These are phyloP conservation scores for Cryptocephalus moraei DNA, from an alignment of 2,888 invertebrate genomes.

Conservation along the genomic window DNA sequence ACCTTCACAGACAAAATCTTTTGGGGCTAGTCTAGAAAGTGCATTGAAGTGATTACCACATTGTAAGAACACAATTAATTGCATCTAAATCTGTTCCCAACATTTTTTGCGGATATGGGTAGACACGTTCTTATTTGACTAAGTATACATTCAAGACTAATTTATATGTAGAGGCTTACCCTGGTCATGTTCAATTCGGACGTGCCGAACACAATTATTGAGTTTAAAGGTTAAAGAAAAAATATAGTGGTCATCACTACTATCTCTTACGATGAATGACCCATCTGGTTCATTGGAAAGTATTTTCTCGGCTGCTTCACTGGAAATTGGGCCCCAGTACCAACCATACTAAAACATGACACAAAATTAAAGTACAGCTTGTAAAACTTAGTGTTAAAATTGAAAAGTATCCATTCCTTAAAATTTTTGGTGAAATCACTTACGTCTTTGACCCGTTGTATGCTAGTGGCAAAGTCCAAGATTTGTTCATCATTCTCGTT, in stretches of 20 bases:
- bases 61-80: too few species aligned
- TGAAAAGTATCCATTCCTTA: not conserved
- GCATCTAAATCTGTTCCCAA: too few species aligned
- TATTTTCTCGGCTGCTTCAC: constrained; percentile 85
- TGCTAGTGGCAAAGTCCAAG: constrained; percentile 82
- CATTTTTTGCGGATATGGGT: too few species aligned
- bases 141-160: too few species aligned
- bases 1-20: too few species aligned
- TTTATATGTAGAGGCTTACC: constrained; percentile 44
- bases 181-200: constrained; percentile 90
- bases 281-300: constrained; percentile 87
- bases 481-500: constrained; percentile 30
- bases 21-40: too few species aligned
- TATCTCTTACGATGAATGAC: constrained; percentile 87
- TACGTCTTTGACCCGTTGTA: constrained; percentile 90
- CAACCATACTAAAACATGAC: constrained; percentile 64
- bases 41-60: too few species aligned
- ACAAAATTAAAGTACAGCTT: not conserved
- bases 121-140: too few species aligned
- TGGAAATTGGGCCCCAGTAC: constrained; percentile 93
- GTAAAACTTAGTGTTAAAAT: not conserved
- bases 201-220: constrained; percentile 81
- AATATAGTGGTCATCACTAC: constrained; percentile 90
- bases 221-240: constrained; percentile 89
- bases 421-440: constrained; percentile 34